Evolutionary conservation across 2,888 invertebrate genomes (phyloP).

Genomic region (Desoria tigrina): DNA sequence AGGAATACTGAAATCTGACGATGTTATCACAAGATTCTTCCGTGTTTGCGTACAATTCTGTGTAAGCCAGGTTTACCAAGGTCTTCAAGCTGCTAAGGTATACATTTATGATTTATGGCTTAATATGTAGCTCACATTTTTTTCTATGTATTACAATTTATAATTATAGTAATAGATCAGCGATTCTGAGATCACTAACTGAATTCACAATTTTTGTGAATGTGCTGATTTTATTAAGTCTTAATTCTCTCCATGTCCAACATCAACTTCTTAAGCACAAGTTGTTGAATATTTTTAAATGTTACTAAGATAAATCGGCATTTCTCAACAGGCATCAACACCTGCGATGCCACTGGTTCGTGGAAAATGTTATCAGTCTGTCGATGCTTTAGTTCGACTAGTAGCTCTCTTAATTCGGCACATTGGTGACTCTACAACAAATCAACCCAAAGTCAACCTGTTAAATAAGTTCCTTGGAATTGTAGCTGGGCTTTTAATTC

Average conservation of each 20-base stretch:
- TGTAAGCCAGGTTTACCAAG: conserved; percentile 53
- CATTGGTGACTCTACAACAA: conserved; percentile 85
- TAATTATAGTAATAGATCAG: neutral
- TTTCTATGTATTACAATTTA: no score
- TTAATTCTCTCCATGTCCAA: no score
- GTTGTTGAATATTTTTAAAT: no score
- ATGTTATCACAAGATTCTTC: conserved; percentile 95
- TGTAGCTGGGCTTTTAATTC: conserved; percentile 89
- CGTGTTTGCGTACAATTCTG: conserved; percentile 70
- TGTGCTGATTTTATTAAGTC: no score
- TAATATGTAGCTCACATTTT: no score
- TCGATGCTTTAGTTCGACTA: conserved; percentile 92
- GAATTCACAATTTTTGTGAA: no score
- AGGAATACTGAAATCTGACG: conserved; percentile 95
- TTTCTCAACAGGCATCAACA: conserved; percentile 32
- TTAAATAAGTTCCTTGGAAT: conserved; percentile 94
- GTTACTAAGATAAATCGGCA: no score
- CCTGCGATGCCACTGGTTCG: conserved; percentile 64
- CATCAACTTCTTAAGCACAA: no score
- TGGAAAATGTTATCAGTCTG: conserved; percentile 90
- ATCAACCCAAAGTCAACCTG: conserved; percentile 93
- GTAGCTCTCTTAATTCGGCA: conserved; percentile 93
- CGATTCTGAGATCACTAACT: neutral
- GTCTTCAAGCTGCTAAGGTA: conserved; percentile 44
- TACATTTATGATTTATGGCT: no score